phyloP scores from a whole-genome alignment of 2,888 invertebrate species.

The Sminthurides aquaticus region DNA sequence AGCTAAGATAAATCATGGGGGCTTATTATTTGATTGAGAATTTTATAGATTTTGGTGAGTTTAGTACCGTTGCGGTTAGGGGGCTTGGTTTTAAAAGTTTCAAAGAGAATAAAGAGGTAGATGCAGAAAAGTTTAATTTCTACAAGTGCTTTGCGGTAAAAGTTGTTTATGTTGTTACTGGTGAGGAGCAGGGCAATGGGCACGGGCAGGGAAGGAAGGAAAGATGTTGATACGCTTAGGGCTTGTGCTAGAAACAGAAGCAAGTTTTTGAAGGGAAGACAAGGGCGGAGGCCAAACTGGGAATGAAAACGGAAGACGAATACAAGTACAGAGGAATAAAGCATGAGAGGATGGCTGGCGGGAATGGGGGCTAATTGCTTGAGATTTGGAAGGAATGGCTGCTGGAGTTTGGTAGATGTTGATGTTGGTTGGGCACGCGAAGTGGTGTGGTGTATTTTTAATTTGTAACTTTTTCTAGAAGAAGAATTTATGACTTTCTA shows the following conservation, averaged over 20 bases:
- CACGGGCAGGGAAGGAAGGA: no score
- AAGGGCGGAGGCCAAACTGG: no score
- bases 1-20: background rate
- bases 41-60: background rate
- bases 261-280: background rate
- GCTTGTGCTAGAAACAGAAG: background rate
- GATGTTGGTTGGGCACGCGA: no score
- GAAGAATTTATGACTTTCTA: background rate
- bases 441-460: background rate
- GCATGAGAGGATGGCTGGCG: no score
- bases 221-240: no score
- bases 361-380: no score
- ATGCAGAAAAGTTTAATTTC: slow-evolving; percentile 6
- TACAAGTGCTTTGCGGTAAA: slow-evolving; percentile 9
- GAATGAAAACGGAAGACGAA: no score
- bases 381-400: no score
- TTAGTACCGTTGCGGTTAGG: background rate
- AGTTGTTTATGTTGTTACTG: no score
- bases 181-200: no score
- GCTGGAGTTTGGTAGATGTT: no score
- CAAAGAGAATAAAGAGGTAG: background rate
- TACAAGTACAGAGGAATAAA: no score
- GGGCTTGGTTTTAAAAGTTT: background rate
- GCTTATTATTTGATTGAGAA: background rate
- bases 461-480: background rate